phyloP scores from a whole-genome alignment of 2,113 vertebrate genomes.

The Centrocercus urophasianus region DNA sequence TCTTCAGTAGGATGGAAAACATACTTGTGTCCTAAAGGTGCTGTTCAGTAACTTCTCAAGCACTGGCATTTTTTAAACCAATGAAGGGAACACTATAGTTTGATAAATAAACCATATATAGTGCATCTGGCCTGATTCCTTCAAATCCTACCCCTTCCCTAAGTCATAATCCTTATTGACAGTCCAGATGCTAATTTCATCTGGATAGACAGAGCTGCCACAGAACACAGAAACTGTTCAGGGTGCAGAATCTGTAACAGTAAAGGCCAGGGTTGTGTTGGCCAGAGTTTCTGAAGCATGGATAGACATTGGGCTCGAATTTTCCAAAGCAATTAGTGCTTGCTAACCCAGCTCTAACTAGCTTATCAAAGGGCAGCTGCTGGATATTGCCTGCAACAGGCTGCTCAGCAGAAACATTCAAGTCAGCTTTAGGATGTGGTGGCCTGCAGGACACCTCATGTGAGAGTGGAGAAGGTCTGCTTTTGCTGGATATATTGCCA shows the following conservation, averaged over 20 bases:
- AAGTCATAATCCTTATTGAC: background rate
- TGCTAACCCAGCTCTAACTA: background rate
- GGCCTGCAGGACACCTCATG: background rate
- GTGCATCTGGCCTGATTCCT: background rate
- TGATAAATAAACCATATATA: background rate
- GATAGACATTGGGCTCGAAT: background rate
- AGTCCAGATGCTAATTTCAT: background rate
- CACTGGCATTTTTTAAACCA: background rate
- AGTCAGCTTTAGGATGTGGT: background rate
- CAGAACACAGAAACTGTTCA: fast-evolving
- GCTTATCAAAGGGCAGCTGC: background rate
- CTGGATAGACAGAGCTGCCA: background rate
- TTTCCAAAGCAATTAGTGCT: background rate
- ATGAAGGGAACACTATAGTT: background rate
- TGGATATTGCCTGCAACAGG: background rate
- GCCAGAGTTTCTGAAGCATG: background rate
- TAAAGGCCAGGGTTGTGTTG: background rate
- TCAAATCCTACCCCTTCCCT: background rate
- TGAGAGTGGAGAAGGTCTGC: background rate
- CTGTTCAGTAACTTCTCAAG: background rate
- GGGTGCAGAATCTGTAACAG: background rate
- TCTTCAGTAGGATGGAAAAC: background rate
- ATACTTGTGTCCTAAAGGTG: background rate
- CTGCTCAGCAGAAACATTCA: background rate
- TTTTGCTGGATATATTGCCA: constrained; percentile 37